Evolutionary conservation across 2,113 vertebrate species (phyloP).

Genomic region (Mustela lutreola): DNA sequence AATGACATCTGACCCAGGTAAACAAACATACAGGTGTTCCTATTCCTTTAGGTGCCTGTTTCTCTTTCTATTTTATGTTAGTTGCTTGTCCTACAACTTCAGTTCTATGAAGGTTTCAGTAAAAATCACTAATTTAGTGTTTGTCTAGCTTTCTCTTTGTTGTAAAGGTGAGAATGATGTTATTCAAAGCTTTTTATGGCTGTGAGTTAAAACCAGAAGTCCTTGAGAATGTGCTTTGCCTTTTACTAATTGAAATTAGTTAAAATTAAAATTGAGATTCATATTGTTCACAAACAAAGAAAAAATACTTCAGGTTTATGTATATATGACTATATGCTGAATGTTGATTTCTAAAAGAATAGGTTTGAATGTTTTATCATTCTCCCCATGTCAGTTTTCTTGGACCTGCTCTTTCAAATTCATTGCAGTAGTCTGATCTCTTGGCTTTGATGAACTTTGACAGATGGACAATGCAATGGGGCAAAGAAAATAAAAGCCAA

Average conservation of each 20-base stretch:
- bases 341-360: slow-evolving; percentile 13
- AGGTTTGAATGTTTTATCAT: slow-evolving; percentile 3
- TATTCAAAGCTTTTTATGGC: slow-evolving; percentile 7
- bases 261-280: neutral
- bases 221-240: neutral
- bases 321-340: neutral
- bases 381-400: neutral
- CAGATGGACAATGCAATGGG: slow-evolving; percentile 47
- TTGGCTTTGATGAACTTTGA: slow-evolving; percentile 65
- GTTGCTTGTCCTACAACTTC: neutral
- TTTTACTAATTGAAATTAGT: slow-evolving; percentile 3
- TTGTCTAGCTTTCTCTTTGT: neutral
- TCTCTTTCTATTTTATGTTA: neutral
- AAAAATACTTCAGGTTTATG: neutral
- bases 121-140: neutral
- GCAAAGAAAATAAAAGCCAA: slow-evolving; percentile 53
- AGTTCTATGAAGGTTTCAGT: neutral
- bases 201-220: neutral
- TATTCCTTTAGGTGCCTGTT: neutral
- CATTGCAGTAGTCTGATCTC: neutral
- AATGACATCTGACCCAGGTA: neutral
- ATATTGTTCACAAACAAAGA: neutral
- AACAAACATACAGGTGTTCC: neutral
- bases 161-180: neutral
- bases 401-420: slow-evolving; percentile 6